phyloP scores from a whole-genome alignment of 1,140 invertebrate species.

The Periplaneta americana region DNA sequence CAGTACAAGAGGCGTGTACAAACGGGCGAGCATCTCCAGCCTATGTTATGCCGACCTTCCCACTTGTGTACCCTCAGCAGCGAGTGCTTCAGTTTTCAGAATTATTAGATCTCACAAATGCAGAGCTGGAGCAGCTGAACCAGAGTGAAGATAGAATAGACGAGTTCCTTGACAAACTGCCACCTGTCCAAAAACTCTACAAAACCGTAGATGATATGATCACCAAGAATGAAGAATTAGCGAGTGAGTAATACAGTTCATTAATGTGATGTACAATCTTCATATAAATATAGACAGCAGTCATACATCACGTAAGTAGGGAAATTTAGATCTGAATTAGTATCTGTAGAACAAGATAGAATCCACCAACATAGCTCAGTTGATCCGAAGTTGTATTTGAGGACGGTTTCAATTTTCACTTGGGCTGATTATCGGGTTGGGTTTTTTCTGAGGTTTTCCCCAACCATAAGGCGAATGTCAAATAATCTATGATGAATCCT shows the following conservation, averaged over 20 bases:
- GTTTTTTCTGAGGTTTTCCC: no score
- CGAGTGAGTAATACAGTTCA: conserved; percentile 48
- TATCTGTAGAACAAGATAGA: no score
- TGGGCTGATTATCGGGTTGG: no score
- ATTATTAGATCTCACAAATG: conserved; percentile 54
- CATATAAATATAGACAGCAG: no score
- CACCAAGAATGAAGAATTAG: conserved; percentile 62
- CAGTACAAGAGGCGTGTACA: neutral
- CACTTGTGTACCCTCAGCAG: neutral
- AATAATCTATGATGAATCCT: no score
- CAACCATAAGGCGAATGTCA: no score
- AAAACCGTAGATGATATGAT: conserved; percentile 63
- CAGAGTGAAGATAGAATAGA: conserved; percentile 60
- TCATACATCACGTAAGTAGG: no score
- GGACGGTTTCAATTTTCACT: no score
- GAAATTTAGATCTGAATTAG: no score
- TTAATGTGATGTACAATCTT: no score
- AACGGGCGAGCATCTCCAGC: neutral
- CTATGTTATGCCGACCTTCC: neutral
- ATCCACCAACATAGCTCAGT: no score
- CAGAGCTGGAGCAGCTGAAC: conserved; percentile 61
- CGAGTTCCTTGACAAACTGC: conserved; percentile 62
- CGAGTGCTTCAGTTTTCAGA: conserved; percentile 48
- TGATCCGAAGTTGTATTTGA: no score
- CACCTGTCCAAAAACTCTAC: conserved; percentile 57